Evolutionary conservation across 2,888 invertebrate species (phyloP).

Genomic region (Aphrophora alni): DNA sequence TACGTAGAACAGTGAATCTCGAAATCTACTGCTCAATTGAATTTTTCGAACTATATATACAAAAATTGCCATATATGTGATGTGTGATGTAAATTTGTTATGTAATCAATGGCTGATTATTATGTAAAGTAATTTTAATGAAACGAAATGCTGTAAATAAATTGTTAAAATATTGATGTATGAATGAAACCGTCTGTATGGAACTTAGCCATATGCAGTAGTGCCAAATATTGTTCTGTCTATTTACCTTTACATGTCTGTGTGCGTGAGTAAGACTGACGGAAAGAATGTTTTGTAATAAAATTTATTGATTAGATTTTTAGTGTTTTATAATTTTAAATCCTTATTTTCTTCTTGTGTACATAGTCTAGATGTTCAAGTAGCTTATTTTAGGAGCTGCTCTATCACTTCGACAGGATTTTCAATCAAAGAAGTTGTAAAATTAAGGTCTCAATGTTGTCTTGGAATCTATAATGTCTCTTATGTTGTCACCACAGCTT

Average conservation of each 20-base stretch:
- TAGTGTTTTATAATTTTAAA: background rate
- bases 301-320: conserved; percentile 31
- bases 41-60: conserved; percentile 24
- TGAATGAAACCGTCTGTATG: conserved; percentile 34
- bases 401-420: too few species aligned
- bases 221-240: conserved; percentile 50
- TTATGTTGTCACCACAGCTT: too few species aligned
- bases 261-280: conserved; percentile 16
- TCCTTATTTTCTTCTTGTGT: too few species aligned
- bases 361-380: too few species aligned
- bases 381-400: too few species aligned
- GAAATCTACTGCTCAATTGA: conserved; percentile 33
- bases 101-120: conserved; percentile 36
- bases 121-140: conserved; percentile 33
- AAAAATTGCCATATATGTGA: conserved; percentile 39
- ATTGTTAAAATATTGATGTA: conserved; percentile 33
- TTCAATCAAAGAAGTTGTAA: too few species aligned
- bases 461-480: too few species aligned
- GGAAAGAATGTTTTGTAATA: conserved; percentile 32
- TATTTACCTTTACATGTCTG: conserved; percentile 37
- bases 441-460: too few species aligned
- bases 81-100: conserved; percentile 36
- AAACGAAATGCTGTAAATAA: conserved; percentile 30
- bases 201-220: conserved; percentile 50
- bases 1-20: conserved; percentile 35